Conservation (phyloP, 2,888 invertebrate species). For the Ephialtes manifestator region DNA sequence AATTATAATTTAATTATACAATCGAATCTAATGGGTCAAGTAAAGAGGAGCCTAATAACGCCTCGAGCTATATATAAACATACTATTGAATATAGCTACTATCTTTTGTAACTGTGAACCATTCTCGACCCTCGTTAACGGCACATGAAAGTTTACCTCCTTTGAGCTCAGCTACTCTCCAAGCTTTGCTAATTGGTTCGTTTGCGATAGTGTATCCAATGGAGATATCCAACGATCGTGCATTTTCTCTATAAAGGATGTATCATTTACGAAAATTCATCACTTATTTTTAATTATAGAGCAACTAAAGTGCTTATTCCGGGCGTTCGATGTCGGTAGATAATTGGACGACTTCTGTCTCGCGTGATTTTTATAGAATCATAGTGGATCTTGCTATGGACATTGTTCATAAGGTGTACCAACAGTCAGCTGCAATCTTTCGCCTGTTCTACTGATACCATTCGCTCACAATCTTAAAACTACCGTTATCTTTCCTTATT, state of each 20-base stretch:
- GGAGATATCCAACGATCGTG: conserved; percentile 16
- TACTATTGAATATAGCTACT: conserved; percentile 7
- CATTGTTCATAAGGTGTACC: not conserved
- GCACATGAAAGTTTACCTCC: conserved; percentile 16
- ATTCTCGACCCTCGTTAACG: conserved; percentile 25
- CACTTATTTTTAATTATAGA: conserved; percentile 32
- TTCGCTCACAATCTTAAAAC: not conserved
- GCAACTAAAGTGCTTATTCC: not conserved
- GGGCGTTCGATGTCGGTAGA: conserved; percentile 1
- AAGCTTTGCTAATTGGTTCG: conserved; percentile 37
- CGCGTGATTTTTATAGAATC: conserved; percentile 7
- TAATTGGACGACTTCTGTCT: conserved; percentile 28
- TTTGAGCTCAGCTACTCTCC: not conserved
- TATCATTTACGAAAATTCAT: conserved; percentile 37
- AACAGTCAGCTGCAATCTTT: not conserved
- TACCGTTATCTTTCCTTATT: not conserved
- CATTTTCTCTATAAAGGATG: conserved; percentile 29
- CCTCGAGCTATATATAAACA: too few species aligned
- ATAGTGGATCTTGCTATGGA: not conserved
- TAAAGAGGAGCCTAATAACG: conserved; percentile 70
- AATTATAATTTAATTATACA: conserved; percentile 68
- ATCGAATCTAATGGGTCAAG: conserved; percentile 77
- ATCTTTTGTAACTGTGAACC: conserved; percentile 17
- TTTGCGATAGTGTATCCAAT: not conserved
- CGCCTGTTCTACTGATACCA: not conserved